A percentile compares a stretch with the other conserved stretches of the same genome.
Conservation (phyloP, 2,888 invertebrate species). For the Xestia ashworthii region DNA sequence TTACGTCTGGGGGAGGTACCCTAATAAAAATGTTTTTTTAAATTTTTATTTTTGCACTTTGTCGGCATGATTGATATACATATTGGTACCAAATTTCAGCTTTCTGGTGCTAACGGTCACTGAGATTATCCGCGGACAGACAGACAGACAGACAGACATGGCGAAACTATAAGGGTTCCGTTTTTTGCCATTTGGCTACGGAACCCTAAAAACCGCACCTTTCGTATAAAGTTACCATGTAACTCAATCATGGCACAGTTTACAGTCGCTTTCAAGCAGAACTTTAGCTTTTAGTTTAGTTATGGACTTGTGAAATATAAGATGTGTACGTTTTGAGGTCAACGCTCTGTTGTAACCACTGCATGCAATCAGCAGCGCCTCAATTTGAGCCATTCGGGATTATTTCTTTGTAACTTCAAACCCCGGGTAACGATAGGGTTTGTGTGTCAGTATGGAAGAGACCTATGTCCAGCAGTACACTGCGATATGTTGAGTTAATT, state of each 20-base stretch:
- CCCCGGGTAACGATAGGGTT: background rate
- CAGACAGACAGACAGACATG: too few species aligned
- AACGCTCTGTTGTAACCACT: background rate
- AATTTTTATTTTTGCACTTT: too few species aligned
- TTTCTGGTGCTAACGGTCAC: too few species aligned
- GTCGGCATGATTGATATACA: too few species aligned
- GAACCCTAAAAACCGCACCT: background rate
- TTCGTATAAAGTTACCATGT: slow-evolving; percentile 21
- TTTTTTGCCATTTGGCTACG: too few species aligned
- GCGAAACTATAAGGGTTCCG: too few species aligned
- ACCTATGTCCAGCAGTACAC: background rate
- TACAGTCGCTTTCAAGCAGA: slow-evolving; percentile 9
- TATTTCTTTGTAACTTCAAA: background rate
- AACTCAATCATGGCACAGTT: slow-evolving; percentile 12
- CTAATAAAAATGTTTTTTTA: too few species aligned
- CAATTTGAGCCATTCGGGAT: background rate
- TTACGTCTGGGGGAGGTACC: too few species aligned
- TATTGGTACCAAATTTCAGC: too few species aligned
- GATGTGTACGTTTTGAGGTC: slow-evolving; percentile 2
- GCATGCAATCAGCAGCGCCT: background rate
- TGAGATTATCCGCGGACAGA: too few species aligned
- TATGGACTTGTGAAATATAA: slow-evolving; percentile 24
- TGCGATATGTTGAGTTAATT: background rate
- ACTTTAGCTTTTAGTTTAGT: slow-evolving; percentile 5
- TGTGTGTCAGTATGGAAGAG: too few species aligned